Evolutionary conservation across 2,113 vertebrate genomes (phyloP).

Genomic region (Seriola rivoliana): DNA sequence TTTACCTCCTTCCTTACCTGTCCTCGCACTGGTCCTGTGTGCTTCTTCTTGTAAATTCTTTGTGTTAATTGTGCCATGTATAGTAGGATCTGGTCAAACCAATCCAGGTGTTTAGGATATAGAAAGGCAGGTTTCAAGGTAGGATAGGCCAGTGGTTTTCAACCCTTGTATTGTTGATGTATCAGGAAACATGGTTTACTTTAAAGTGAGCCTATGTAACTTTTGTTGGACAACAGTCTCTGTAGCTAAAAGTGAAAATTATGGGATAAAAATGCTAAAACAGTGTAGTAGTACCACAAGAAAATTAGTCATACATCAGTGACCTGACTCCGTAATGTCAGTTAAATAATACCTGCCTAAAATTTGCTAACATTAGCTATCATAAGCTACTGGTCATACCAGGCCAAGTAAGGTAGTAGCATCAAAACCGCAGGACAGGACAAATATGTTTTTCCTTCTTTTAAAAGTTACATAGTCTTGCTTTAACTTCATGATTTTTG

Average conservation of each 20-base stretch:
- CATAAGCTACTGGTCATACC: neutral
- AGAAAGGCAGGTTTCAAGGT: conserved; percentile 17
- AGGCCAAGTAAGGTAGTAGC: neutral
- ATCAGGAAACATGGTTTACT: neutral
- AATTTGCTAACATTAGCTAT: neutral
- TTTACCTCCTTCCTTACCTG: conserved; percentile 45
- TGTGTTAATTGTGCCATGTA: conserved; percentile 17
- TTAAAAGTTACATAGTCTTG: neutral
- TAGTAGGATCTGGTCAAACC: neutral
- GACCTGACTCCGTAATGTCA: neutral
- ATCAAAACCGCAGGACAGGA: neutral
- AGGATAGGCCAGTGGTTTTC: conserved; percentile 42
- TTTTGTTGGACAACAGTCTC: neutral
- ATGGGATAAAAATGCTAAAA: neutral
- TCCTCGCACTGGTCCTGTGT: conserved; percentile 47
- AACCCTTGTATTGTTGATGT: conserved; percentile 13
- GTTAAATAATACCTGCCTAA: neutral
- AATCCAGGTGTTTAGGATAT: conserved; percentile 12
- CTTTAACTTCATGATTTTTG: neutral
- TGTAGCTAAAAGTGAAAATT: neutral
- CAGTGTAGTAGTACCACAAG: too few relatives aligned
- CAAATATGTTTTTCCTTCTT: neutral
- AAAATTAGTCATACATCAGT: neutral
- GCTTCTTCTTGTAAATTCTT: conserved; percentile 20
- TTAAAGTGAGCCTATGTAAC: neutral